Conservation (phyloP, 1,140 invertebrate genomes). For the Bombus sylvicola region DNA sequence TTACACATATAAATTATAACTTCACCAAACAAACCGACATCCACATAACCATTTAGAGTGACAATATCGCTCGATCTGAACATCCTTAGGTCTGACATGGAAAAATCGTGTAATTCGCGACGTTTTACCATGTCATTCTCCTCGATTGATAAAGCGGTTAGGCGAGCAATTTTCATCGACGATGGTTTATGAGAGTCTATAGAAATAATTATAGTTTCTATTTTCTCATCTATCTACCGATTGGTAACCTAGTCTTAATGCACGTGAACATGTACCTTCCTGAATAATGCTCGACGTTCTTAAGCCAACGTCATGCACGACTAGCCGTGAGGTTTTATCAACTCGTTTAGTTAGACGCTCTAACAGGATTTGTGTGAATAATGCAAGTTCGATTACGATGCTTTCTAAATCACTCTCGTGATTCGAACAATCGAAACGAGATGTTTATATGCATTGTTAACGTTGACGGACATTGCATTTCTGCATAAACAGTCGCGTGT, state of each 20-base stretch:
- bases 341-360: not conserved
- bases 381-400: not conserved
- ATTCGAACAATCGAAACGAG: not conserved
- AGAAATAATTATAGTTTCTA: conserved; percentile 30
- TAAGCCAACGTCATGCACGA: not conserved
- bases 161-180: conserved; percentile 4
- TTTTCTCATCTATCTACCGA: not conserved
- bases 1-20: no score
- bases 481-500: not conserved
- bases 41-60: no score
- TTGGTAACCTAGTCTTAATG: not conserved
- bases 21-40: no score
- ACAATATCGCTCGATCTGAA: not conserved
- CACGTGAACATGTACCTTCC: not conserved
- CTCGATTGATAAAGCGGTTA: conserved; percentile 9
- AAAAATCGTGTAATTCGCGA: not conserved
- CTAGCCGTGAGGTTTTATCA: not conserved
- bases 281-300: conserved; percentile 9
- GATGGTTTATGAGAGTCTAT: conserved; percentile 26
- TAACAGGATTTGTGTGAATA: not conserved
- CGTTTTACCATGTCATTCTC: conserved; percentile 6
- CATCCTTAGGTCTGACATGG: conserved; percentile 3
- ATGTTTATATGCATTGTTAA: not conserved
- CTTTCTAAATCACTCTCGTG: not conserved
- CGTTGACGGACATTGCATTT: not conserved